phyloP scores from a whole-genome alignment of 2,113 vertebrate species.

The Catharus bicknelli region DNA sequence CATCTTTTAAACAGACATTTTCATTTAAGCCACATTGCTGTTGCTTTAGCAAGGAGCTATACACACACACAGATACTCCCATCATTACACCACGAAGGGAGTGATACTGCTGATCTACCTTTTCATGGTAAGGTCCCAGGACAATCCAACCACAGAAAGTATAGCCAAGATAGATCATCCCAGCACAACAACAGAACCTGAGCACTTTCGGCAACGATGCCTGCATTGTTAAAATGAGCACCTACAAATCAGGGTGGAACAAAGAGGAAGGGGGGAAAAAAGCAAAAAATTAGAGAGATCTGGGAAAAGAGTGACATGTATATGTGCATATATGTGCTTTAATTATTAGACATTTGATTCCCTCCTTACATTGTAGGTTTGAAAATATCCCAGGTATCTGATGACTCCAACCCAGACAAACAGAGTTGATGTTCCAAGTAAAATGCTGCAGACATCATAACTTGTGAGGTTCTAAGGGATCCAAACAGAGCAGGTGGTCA shows the following conservation, averaged over 20 bases:
- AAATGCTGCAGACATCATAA: conserved; percentile 95
- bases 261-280: not conserved
- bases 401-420: conserved; percentile 95
- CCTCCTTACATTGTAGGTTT: conserved; percentile 92
- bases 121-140: conserved; percentile 93
- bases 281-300: not conserved
- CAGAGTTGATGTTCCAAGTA: conserved; percentile 92
- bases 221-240: conserved; percentile 95
- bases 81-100: not conserved
- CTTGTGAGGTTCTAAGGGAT: conserved; percentile 85
- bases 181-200: conserved; percentile 94
- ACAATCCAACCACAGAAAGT: conserved; percentile 98
- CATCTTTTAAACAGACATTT: not conserved
- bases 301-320: not conserved
- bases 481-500: not conserved
- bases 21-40: not conserved
- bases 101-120: conserved; percentile 73
- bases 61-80: not conserved
- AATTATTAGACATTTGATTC: not conserved
- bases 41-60: not conserved
- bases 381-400: conserved; percentile 95
- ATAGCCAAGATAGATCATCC: conserved; percentile 97
- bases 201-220: conserved; percentile 92
- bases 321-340: not conserved
- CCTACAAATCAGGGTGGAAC: conserved; percentile 61